These are phyloP conservation scores for Urechis unicinctus DNA, from an alignment of 2,888 invertebrate species.

Conservation along the genomic window DNA sequence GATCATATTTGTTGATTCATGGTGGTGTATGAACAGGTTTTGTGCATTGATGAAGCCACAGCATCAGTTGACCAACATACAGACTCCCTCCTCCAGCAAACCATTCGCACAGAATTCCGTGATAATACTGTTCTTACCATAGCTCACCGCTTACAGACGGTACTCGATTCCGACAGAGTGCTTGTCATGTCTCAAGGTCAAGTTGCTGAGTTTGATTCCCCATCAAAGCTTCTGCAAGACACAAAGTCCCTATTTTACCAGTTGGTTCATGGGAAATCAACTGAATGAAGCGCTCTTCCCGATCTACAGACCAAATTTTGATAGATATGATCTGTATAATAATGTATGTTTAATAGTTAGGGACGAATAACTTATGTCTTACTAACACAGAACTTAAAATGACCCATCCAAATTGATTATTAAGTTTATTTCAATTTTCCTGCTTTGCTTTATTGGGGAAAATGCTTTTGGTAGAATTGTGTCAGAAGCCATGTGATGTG, in stretches of 20 bases:
- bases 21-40: slow-evolving; percentile 35
- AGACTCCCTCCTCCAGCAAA: slow-evolving; percentile 55
- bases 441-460: no score
- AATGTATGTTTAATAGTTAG: no score
- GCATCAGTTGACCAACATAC: slow-evolving; percentile 83
- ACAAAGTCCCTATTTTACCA: slow-evolving; percentile 36
- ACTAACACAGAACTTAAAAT: no score
- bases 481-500: no score
- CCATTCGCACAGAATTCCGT: slow-evolving; percentile 40
- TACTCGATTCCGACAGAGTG: slow-evolving; percentile 45
- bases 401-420: no score
- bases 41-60: slow-evolving; percentile 81
- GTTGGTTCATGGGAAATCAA: slow-evolving; percentile 23
- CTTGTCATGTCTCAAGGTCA: slow-evolving; percentile 48
- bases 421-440: no score
- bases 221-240: slow-evolving; percentile 34
- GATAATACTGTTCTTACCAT: slow-evolving; percentile 47
- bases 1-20: no score
- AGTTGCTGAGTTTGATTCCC: slow-evolving; percentile 45
- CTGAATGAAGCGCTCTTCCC: no score
- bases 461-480: no score
- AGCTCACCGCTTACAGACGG: slow-evolving; percentile 47
- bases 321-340: no score
- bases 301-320: no score
- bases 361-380: no score